Percentiles rank a stretch among this genome's conserved stretches.
phyloP scores from a whole-genome alignment of 2,113 vertebrate species.

The Monopterus albus region DNA sequence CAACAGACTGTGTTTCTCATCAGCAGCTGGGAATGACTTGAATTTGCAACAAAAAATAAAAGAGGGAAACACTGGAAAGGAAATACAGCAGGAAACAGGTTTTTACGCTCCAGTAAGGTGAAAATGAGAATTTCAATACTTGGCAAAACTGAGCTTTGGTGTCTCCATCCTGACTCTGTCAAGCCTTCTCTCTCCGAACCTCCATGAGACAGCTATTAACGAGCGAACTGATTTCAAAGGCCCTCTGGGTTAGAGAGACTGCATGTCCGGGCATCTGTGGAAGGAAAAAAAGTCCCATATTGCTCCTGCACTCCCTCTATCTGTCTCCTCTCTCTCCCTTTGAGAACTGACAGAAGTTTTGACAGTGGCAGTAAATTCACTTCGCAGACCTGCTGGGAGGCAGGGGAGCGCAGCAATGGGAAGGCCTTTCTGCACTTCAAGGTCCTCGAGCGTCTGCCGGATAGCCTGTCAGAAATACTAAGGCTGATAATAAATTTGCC shows the following conservation, averaged over 20 bases:
- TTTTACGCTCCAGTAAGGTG: conserved; percentile 25
- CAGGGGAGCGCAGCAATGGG: conserved; percentile 65
- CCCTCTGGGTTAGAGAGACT: conserved; percentile 54
- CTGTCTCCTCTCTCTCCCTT: conserved; percentile 47
- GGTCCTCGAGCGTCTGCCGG: conserved; percentile 72
- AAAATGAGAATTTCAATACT: conserved; percentile 53
- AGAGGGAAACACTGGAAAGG: not conserved
- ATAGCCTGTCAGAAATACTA: conserved; percentile 76
- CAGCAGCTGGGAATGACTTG: conserved; percentile 26
- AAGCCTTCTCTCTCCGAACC: conserved; percentile 25
- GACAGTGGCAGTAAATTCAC: conserved; percentile 78
- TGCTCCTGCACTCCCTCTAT: conserved; percentile 15
- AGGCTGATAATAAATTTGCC: conserved; percentile 79
- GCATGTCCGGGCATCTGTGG: conserved; percentile 60
- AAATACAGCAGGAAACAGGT: conserved; percentile 13
- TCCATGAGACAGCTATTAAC: conserved; percentile 65
- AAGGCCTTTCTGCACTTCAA: conserved; percentile 76
- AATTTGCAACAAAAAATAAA: conserved; percentile 18
- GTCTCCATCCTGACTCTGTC: conserved; percentile 51
- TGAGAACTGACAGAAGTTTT: conserved; percentile 73
- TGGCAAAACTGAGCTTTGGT: conserved; percentile 54
- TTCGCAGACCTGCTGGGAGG: conserved; percentile 65
- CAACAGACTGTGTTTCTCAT: conserved; percentile 39
- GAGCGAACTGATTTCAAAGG: conserved; percentile 64
- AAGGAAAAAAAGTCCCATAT: conserved; percentile 42